Evolutionary conservation across 2,888 invertebrate genomes (phyloP), one percentile per base, ranked within the genome.

Genomic region (Hydrotaea diabolus): DNA sequence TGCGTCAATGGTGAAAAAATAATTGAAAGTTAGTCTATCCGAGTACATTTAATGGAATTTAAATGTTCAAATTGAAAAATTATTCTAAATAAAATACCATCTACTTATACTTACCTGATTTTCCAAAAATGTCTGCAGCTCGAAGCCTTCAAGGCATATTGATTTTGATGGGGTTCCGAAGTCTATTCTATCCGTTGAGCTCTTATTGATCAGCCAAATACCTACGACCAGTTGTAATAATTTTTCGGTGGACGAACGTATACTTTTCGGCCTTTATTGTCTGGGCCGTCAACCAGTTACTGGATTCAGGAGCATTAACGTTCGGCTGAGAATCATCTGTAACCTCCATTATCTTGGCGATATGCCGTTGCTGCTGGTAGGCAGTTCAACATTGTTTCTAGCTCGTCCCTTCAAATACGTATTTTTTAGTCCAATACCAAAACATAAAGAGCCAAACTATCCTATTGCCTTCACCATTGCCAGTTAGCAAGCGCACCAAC

Each of bases 271-370:
- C 97, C 91, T 96, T 95, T 77, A 95, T 94, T 0, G 97, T 96
- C 90, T 97, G 97, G 0, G 97, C 97, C 1, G 97, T 97, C 82
- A 98, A 92, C 96, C 96, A 96, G 0, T 94, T 94, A 39, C 36
- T 36, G 8, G 36, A 36, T 8, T 36, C 36, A 5, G 5, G 5
- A 36, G 5, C 8, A 39, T 96, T 96, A 0, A 93, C 90, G 0
- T 92, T 88, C 88, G n/a, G n/a, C n/a, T n/a, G n/a, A n/a, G n/a
- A n/a, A n/a, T 95, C 95, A 0, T 94, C 2, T 0, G 92, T 96
- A 96, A 0, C 96, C 96, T 0, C 96, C 96, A 72, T 95, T 94
- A 0, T 93, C 92, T 87, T 95, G 96, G 55, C 94, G 93, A 90
- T 96, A 96, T 82, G 94, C 95, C 80, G 91, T 88, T 96, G 95